Conservation (phyloP, 2,888 invertebrate species). For the Muschampia plurimacula region DNA sequence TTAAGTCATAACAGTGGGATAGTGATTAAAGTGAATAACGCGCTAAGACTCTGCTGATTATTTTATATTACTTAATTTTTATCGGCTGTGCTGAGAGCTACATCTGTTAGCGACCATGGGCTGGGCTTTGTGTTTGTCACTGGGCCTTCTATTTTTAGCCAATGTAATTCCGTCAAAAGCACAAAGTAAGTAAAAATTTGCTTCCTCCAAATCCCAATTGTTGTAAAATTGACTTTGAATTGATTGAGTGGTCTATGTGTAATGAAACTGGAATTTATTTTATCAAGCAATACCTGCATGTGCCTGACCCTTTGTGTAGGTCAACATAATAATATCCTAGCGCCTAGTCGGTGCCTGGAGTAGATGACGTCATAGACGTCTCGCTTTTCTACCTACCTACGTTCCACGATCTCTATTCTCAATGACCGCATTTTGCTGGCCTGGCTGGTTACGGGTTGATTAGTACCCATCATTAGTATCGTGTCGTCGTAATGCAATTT, state of each 20-base stretch:
- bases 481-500: too few relatives aligned
- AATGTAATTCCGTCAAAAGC: conserved; percentile 62
- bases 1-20: not conserved
- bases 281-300: conserved; percentile 41
- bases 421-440: not conserved
- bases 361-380: conserved; percentile 60
- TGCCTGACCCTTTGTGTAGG: conserved; percentile 41
- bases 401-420: not conserved
- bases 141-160: conserved; percentile 71
- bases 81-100: not conserved
- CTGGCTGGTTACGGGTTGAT: too few relatives aligned
- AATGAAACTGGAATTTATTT: conserved; percentile 6
- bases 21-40: not conserved
- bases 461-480: too few relatives aligned
- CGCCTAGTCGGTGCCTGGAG: conserved; percentile 37
- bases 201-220: conserved; percentile 26
- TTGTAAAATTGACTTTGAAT: not conserved
- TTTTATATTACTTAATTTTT: not conserved
- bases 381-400: conserved; percentile 43
- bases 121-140: conserved; percentile 49
- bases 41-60: not conserved
- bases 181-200: conserved; percentile 63
- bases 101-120: conserved; percentile 45
- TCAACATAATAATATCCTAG: conserved; percentile 41
- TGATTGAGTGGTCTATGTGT: not conserved